Conservation (phyloP, 2,888 invertebrate species). For the Erebia aethiops region DNA sequence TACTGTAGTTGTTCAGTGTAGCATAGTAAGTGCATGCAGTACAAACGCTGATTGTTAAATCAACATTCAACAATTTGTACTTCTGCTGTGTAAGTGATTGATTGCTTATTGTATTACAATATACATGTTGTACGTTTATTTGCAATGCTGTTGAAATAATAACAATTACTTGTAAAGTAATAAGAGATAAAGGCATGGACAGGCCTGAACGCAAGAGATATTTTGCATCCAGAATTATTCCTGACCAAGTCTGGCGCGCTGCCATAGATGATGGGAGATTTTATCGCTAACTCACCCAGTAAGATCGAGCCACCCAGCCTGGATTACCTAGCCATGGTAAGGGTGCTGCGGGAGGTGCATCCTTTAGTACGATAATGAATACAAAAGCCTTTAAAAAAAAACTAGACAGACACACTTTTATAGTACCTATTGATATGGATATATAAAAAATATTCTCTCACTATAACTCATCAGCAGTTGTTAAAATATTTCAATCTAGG, state of each 20-base stretch:
- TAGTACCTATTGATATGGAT: too few species aligned
- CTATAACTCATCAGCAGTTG: background rate
- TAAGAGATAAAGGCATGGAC: background rate
- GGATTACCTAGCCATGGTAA: too few species aligned
- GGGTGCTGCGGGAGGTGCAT: too few species aligned
- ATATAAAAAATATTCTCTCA: background rate
- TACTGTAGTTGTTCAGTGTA: slow-evolving; percentile 14
- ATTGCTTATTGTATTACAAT: slow-evolving; percentile 23
- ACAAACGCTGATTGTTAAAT: slow-evolving; percentile 27
- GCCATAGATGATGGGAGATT: too few species aligned
- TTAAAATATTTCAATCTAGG: slow-evolving; percentile 17
- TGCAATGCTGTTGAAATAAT: background rate
- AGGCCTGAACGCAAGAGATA: too few species aligned
- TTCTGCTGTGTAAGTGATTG: slow-evolving; percentile 28
- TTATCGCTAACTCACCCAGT: too few species aligned
- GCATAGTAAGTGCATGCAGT: slow-evolving; percentile 26
- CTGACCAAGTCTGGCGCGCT: too few species aligned
- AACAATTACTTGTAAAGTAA: background rate
- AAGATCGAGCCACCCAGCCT: too few species aligned
- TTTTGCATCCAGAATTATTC: too few species aligned
- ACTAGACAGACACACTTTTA: too few species aligned
- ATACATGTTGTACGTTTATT: slow-evolving; percentile 15
- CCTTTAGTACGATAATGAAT: too few species aligned
- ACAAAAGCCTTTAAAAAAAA: too few species aligned
- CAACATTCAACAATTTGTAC: slow-evolving; percentile 28